Percentiles rank a stretch among this genome's conserved stretches.
Evolutionary conservation across 2,113 vertebrate species (phyloP).

Genomic region (Nycticryphes semicollaris): DNA sequence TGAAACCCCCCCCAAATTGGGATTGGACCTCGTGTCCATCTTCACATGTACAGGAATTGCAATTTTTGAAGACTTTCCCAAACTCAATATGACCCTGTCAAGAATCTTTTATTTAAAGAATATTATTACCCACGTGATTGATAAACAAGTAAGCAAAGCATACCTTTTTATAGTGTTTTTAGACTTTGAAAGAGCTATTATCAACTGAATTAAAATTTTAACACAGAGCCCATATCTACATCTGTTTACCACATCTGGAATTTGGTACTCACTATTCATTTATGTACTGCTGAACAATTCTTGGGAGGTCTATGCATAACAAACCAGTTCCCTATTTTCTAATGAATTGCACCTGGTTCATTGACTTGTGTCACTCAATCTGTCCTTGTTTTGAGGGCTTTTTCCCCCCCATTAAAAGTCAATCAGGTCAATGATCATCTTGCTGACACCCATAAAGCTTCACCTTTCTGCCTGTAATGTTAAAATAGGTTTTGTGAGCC

Average conservation of each 20-base stretch:
- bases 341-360: neutral
- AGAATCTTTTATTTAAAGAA: constrained; percentile 4
- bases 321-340: neutral
- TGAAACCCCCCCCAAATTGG: neutral
- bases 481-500: neutral
- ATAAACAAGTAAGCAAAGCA: constrained; percentile 27
- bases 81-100: neutral
- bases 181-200: constrained; percentile 31
- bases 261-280: neutral
- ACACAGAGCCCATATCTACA: neutral
- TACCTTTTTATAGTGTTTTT: neutral
- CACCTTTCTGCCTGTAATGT: neutral
- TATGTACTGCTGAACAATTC: neutral
- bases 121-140: constrained; percentile 15
- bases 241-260: neutral
- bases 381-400: neutral
- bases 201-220: neutral
- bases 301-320: neutral
- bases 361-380: neutral
- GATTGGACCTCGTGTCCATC: neutral
- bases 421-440: neutral
- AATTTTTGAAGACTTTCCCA: constrained; percentile 40
- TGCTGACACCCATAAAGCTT: neutral
- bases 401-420: neutral
- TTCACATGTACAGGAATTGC: neutral